Evolutionary conservation across 2,113 vertebrate species (phyloP).

Genomic region (Alligator mississippiensis): DNA sequence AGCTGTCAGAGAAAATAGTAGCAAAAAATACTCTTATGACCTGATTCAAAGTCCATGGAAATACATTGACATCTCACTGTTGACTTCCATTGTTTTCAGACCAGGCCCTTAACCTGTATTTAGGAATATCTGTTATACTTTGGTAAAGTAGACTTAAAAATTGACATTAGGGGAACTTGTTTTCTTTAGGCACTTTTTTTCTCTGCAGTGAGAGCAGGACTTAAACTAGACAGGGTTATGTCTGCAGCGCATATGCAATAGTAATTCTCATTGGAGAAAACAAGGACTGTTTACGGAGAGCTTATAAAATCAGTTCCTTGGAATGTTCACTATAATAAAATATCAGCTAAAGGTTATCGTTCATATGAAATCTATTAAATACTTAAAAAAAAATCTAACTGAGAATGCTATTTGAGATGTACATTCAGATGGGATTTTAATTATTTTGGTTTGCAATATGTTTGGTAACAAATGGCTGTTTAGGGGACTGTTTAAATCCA

Average conservation of each 20-base stretch:
- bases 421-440: neutral
- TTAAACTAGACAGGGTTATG: neutral
- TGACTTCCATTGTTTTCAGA: neutral
- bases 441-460: neutral
- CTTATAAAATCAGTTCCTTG: neutral
- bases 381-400: neutral
- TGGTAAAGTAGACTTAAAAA: neutral
- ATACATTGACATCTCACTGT: neutral
- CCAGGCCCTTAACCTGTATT: neutral
- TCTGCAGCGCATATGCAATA: neutral
- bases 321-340: neutral
- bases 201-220: neutral
- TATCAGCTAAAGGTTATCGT: neutral
- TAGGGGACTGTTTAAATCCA: neutral
- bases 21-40: neutral
- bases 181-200: neutral
- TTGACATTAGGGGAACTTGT: neutral
- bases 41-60: neutral
- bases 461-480: constrained; percentile 1
- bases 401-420: neutral
- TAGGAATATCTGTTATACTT: neutral
- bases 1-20: neutral
- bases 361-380: neutral
- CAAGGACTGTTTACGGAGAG: neutral
- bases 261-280: neutral